phyloP scores from a whole-genome alignment of 2,113 vertebrate species.

The Corythaeola cristata region DNA sequence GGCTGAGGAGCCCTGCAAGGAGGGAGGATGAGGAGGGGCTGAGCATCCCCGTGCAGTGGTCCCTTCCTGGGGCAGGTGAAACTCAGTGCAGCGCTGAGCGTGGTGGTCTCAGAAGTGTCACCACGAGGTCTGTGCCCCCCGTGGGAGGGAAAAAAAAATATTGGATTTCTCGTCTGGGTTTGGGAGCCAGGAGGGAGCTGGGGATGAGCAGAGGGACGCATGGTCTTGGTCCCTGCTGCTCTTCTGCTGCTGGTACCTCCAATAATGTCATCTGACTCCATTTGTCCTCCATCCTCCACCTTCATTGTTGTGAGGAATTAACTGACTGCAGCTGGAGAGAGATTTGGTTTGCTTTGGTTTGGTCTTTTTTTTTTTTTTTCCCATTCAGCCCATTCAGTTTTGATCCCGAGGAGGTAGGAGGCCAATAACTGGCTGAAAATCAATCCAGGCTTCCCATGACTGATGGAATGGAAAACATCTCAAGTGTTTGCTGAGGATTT shows the following conservation, averaged over 20 bases:
- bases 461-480: slow-evolving; percentile 24
- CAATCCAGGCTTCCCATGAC: background rate
- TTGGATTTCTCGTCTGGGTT: background rate
- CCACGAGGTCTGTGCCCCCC: accelerated
- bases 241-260: background rate
- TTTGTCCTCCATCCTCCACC: slow-evolving; percentile 7
- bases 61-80: background rate
- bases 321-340: slow-evolving; percentile 25
- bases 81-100: background rate
- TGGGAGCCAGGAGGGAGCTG: background rate
- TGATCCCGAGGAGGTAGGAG: slow-evolving; percentile 58
- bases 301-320: slow-evolving; percentile 23
- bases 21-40: background rate
- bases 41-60: background rate
- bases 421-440: slow-evolving; percentile 62
- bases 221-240: background rate
- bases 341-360: slow-evolving; percentile 53
- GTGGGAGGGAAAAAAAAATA: accelerated
- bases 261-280: background rate
- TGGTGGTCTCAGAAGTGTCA: background rate
- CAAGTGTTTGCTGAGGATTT: slow-evolving; percentile 43
- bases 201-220: background rate
- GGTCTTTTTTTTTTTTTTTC: background rate
- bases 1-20: background rate
- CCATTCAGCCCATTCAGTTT: slow-evolving; percentile 45